Evolutionary conservation across 1,140 invertebrate species (phyloP).

Genomic region (Drosophila nannoptera): DNA sequence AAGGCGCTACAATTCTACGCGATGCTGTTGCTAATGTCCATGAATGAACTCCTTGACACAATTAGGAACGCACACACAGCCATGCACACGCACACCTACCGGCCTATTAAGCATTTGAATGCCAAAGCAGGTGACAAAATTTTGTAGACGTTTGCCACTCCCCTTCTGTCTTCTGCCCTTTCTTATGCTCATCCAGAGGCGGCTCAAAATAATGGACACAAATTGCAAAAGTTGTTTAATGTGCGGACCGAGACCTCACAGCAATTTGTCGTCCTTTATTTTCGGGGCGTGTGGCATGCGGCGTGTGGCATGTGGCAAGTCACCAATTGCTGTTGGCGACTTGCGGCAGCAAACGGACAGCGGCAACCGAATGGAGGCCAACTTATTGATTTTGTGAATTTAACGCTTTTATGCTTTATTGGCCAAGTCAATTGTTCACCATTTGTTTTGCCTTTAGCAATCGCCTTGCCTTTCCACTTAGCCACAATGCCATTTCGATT

Average conservation of each 20-base stretch:
- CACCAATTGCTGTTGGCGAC: slow-evolving; percentile 10
- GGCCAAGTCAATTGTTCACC: slow-evolving; percentile 64
- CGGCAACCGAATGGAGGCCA: slow-evolving; percentile 32
- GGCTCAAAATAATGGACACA: slow-evolving; percentile 74
- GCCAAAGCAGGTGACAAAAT: slow-evolving; percentile 42
- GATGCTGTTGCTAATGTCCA: slow-evolving; percentile 63
- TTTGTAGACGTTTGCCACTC: slow-evolving; percentile 2
- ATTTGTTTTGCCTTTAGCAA: slow-evolving; percentile 53
- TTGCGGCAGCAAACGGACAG: slow-evolving; percentile 47
- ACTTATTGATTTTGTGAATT: slow-evolving; percentile 72
- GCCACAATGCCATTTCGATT: slow-evolving; percentile 67
- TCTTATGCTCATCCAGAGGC: slow-evolving; percentile 11
- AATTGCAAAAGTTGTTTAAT: slow-evolving; percentile 75
- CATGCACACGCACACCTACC: neutral
- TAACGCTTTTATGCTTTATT: slow-evolving; percentile 74
- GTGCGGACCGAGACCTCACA: slow-evolving; percentile 60
- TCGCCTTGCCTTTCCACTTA: slow-evolving; percentile 57
- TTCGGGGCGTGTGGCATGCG: neutral
- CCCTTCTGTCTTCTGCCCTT: neutral
- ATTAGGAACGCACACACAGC: slow-evolving; percentile 43
- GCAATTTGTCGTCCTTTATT: slow-evolving; percentile 72
- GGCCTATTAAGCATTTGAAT: slow-evolving; percentile 29
- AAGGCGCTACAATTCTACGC: slow-evolving; percentile 38
- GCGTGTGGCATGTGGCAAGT: slow-evolving; percentile 9
- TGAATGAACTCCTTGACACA: slow-evolving; percentile 75